Evolutionary conservation across 2,888 invertebrate species (phyloP), one percentile per base, ranked within the genome.

Genomic region (Parnassius orleans): DNA sequence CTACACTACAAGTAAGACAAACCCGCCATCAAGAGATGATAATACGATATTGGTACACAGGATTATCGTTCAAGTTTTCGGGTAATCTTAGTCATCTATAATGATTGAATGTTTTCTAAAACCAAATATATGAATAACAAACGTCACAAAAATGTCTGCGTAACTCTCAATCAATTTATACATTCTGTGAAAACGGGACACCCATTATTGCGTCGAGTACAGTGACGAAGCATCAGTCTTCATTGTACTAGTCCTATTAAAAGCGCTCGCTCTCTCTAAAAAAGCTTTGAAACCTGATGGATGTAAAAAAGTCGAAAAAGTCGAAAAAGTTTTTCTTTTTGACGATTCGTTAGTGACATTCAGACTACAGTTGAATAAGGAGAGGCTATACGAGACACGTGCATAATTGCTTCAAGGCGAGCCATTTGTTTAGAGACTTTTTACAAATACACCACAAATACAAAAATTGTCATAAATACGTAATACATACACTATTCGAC

Each of bases 271-370:
- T 65, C 61, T 58, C 68, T 60, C 68, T 66, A 68, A 72, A 72
- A 70, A 72, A 68, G 61, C 68, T 69, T 69, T 67, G 67, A 63
- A 64, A 57, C 61, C 67, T 72, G 74, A 73, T 74, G 67, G 71
- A 75, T 73, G 71, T 54, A 66, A 64, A 67, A 72, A 72, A 67
- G 19, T 19, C 19, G 7, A 46, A n/a, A 46, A 46, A 5, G 47
- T 47, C 65, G 65, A 61, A 68, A 68, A 69, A 67, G 67, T 69
- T 66, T 69, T 75, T 71, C 68, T 70, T 68, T 66, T 61, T 58
- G 57, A 59, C 33, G 63, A 52, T 66, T 67, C 61, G 58, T 59
- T 63, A 41, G 47, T 52, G 48, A 11, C 14, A 57, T 69, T 63
- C 64, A 60, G 65, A 66, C 61, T 66, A 64, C 65, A 63, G 66